A percentile compares a stretch with the other conserved stretches of the same genome.
Evolutionary conservation across 2,888 invertebrate species (phyloP).

Genomic region (Caenorhabditis sp.): DNA sequence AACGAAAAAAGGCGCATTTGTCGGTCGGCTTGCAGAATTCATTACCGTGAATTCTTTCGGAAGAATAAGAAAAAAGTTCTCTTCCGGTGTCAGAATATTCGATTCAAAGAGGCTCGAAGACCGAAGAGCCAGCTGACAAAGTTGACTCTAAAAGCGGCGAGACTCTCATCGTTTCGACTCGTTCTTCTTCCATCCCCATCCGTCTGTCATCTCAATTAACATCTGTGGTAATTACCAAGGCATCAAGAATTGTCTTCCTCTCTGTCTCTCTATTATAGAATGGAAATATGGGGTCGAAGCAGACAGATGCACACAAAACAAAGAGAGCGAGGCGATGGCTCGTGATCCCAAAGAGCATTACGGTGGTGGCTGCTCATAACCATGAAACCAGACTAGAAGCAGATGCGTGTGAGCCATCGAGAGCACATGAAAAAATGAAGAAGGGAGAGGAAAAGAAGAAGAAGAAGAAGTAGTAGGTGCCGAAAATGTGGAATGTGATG

Average conservation of each 20-base stretch:
- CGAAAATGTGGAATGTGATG: slow-evolving; percentile 41
- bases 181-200: neutral
- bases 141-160: slow-evolving; percentile 11
- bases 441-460: slow-evolving; percentile 2
- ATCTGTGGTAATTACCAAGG: slow-evolving; percentile 17
- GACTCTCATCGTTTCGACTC: no score
- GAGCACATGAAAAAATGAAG: no score
- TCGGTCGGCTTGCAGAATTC: slow-evolving; percentile 3
- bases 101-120: slow-evolving; percentile 4
- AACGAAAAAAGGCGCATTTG: no score
- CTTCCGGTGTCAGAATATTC: no score
- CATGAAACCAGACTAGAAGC: slow-evolving; percentile 45
- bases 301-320: neutral
- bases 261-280: slow-evolving; percentile 7
- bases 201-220: slow-evolving; percentile 36
- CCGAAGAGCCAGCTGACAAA: slow-evolving; percentile 1
- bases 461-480: slow-evolving; percentile 19
- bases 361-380: slow-evolving; percentile 47
- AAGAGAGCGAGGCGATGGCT: neutral
- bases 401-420: slow-evolving; percentile 25
- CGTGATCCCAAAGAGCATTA: slow-evolving; percentile 24
- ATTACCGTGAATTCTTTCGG: neutral
- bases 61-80: neutral
- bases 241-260: slow-evolving; percentile 15
- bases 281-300: neutral